Conservation (phyloP, 2,113 vertebrate genomes). For the Hirundichthys speculiger region DNA sequence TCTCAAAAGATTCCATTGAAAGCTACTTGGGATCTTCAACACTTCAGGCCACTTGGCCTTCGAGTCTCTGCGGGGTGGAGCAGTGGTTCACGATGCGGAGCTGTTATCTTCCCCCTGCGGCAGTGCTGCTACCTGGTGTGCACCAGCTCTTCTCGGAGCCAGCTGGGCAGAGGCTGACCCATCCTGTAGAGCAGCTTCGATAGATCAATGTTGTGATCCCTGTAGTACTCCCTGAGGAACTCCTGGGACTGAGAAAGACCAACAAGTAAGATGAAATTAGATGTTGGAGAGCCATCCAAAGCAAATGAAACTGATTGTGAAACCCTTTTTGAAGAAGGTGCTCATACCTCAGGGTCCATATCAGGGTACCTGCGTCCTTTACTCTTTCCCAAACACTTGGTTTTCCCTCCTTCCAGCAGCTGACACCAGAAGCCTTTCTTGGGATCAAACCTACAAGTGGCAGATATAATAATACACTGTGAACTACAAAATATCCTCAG, state of each 20-base stretch:
- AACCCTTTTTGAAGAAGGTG: not conserved
- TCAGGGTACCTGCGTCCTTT: conserved; percentile 96
- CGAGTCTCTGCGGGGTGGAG: conserved; percentile 35
- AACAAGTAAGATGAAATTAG: not conserved
- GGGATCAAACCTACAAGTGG: conserved; percentile 88
- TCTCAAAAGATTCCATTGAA: conserved; percentile 12
- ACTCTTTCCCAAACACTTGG: conserved; percentile 96
- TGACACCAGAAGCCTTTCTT: conserved; percentile 99
- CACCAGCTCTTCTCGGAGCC: conserved; percentile 95
- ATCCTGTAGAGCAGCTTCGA: conserved; percentile 97
- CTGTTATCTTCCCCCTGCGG: conserved; percentile 21
- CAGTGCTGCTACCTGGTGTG: conserved; percentile 91
- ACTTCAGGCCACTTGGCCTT: conserved; percentile 16
- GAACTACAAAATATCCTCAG: no score
- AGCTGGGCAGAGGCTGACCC: conserved; percentile 93
- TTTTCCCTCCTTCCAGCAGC: conserved; percentile 94
- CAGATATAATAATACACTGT: not conserved
- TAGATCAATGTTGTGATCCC: conserved; percentile 95
- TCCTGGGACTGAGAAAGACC: conserved; percentile 83
- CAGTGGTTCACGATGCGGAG: conserved; percentile 53
- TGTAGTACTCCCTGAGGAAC: conserved; percentile 94
- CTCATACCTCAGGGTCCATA: conserved; percentile 91
- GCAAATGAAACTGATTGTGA: not conserved
- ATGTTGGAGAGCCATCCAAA: not conserved
- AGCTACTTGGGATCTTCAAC: conserved; percentile 39